A percentile compares a stretch with the other conserved stretches of the same genome.
phyloP scores from a whole-genome alignment of 2,888 invertebrate genomes.

The Achlya flavicornis region DNA sequence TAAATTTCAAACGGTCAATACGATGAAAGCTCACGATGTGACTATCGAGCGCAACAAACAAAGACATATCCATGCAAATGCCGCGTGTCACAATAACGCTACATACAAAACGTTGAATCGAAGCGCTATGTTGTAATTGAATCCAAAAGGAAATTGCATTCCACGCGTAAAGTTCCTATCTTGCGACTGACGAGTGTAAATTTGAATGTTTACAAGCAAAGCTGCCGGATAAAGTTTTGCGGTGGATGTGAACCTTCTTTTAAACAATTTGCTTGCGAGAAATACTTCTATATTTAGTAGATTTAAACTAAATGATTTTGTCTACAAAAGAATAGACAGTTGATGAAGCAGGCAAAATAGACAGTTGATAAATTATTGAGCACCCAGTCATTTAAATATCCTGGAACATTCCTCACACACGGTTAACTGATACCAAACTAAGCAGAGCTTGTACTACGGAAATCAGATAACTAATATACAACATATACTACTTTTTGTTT shows the following conservation, averaged over 20 bases:
- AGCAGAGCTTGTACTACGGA: too few species aligned
- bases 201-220: conserved; percentile 38
- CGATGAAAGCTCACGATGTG: not conserved
- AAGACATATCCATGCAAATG: conserved; percentile 58
- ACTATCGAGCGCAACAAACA: conserved; percentile 25
- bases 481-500: too few species aligned
- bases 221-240: not conserved
- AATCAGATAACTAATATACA: too few species aligned
- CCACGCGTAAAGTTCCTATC: conserved; percentile 55
- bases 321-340: too few species aligned
- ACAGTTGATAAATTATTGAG: too few species aligned
- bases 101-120: conserved; percentile 50
- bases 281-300: too few species aligned
- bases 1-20: not conserved
- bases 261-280: too few species aligned
- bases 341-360: too few species aligned
- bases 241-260: not conserved
- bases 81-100: conserved; percentile 38
- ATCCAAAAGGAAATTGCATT: conserved; percentile 68
- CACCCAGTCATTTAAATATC: too few species aligned
- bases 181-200: conserved; percentile 29
- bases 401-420: too few species aligned
- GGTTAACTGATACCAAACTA: too few species aligned
- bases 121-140: conserved; percentile 61
- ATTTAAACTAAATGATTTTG: too few species aligned